Conservation (phyloP, 2,797 vertebrate genomes). For the Pipistrellus pygmaeus region DNA sequence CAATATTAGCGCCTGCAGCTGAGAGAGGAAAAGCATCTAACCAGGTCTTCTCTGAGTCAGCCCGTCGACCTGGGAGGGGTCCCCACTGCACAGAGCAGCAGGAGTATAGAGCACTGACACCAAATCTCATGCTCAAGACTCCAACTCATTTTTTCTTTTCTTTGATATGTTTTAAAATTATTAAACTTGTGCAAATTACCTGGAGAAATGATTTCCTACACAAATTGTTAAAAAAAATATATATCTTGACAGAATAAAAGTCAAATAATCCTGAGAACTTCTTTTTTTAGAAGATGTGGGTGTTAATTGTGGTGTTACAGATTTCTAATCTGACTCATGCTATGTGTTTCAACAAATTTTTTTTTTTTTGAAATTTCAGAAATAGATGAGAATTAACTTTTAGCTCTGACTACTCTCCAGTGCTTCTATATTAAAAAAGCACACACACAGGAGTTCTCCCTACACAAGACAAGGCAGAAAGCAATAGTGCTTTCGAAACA, state of each 20-base stretch:
- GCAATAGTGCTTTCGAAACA: neutral
- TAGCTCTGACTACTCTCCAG: slow-evolving; percentile 20
- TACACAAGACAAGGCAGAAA: neutral
- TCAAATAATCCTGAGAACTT: neutral
- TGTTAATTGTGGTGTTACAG: neutral
- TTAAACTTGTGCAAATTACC: slow-evolving; percentile 10
- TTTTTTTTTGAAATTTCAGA: slow-evolving; percentile 39
- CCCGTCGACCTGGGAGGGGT: too few species aligned
- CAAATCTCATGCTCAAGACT: neutral
- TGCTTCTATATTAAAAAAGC: neutral
- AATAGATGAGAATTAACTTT: neutral
- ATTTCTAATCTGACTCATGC: slow-evolving; percentile 5
- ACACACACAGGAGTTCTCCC: neutral
- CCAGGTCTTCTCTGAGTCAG: neutral
- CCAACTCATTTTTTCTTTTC: neutral
- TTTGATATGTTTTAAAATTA: slow-evolving; percentile 33
- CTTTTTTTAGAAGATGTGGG: neutral
- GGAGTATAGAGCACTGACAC: neutral
- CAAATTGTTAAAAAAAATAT: neutral
- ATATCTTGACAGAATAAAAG: neutral
- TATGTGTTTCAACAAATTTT: neutral
- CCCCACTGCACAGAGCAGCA: neutral
- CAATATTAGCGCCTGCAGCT: neutral
- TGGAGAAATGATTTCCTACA: neutral
- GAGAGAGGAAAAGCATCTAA: neutral